These are phyloP conservation scores for Odontocerum albicorne DNA, from an alignment of 2,888 invertebrate genomes.

Conservation along the genomic window DNA sequence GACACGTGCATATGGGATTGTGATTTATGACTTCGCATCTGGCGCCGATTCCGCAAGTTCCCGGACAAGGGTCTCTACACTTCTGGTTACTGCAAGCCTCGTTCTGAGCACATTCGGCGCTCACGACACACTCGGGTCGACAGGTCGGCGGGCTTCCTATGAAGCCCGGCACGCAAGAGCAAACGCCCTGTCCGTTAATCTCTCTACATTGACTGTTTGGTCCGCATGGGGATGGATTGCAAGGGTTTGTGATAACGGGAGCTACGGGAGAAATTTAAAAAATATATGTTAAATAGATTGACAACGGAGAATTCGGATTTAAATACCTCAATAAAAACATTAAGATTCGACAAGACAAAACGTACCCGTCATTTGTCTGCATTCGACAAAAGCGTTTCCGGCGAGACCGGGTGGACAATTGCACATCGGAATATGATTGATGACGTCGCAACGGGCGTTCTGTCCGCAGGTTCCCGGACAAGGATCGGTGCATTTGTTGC, in stretches of 20 bases:
- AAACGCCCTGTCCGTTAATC: conserved; percentile 72
- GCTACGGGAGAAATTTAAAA: conserved; percentile 39
- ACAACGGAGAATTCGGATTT: neutral
- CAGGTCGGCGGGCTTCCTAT: conserved; percentile 77
- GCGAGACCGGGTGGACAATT: conserved; percentile 68
- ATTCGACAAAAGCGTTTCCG: conserved; percentile 74
- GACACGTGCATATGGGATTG: conserved; percentile 77
- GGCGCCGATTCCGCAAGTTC: conserved; percentile 73
- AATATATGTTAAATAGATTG: neutral
- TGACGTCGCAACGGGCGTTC: conserved; percentile 73
- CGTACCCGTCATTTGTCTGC: conserved; percentile 59
- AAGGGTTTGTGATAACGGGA: conserved; percentile 41
- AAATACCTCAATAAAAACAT: neutral
- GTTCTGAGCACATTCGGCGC: conserved; percentile 72
- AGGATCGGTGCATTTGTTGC: conserved; percentile 72
- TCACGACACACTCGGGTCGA: conserved; percentile 77
- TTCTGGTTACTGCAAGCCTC: conserved; percentile 79
- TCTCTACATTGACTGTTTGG: conserved; percentile 75
- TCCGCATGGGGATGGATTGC: conserved; percentile 73
- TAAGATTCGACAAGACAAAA: conserved; percentile 55
- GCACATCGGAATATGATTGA: conserved; percentile 79
- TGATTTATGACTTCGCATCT: conserved; percentile 75
- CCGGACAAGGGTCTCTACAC: conserved; percentile 77
- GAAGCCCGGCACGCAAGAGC: conserved; percentile 72
- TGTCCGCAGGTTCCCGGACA: conserved; percentile 68